phyloP scores from a whole-genome alignment of 2,888 invertebrate genomes.

The Julus scanicus region DNA sequence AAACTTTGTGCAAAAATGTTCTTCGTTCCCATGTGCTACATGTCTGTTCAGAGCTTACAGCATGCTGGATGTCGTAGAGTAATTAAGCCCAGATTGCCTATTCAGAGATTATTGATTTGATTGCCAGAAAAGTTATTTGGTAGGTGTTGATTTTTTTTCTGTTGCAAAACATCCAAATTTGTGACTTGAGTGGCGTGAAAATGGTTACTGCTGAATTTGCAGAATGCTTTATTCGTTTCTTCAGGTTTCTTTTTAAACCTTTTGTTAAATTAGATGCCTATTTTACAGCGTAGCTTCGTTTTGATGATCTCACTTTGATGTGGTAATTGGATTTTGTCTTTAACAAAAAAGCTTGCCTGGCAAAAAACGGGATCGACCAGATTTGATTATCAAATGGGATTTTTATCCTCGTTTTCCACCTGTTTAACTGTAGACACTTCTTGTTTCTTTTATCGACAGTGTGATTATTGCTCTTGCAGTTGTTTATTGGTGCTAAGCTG shows the following conservation, averaged over 20 bases:
- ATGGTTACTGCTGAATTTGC: neutral
- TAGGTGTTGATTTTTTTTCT: slow-evolving; percentile 8
- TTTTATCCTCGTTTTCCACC: neutral
- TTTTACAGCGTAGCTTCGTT: neutral
- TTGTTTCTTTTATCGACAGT: neutral
- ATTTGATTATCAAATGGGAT: neutral
- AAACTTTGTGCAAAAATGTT: neutral
- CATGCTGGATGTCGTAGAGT: neutral
- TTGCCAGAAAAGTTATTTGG: slow-evolving; percentile 7
- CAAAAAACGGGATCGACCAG: neutral
- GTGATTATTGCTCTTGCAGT: slow-evolving; percentile 13
- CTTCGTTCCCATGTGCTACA: neutral
- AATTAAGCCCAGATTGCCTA: neutral
- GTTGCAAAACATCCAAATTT: neutral
- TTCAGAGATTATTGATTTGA: slow-evolving; percentile 2
- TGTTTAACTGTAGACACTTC: neutral
- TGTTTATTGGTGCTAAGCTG: neutral
- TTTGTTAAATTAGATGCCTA: neutral
- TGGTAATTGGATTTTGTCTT: slow-evolving; percentile 19
- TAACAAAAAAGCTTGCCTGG: neutral
- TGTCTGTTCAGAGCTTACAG: neutral
- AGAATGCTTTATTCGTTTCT: neutral
- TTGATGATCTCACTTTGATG: neutral
- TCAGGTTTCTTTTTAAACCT: neutral
- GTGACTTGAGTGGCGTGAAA: neutral